Evolutionary conservation across 1,140 invertebrate genomes (phyloP), one percentile per base, ranked within the genome.

Genomic region (Bombus sylvicola): DNA sequence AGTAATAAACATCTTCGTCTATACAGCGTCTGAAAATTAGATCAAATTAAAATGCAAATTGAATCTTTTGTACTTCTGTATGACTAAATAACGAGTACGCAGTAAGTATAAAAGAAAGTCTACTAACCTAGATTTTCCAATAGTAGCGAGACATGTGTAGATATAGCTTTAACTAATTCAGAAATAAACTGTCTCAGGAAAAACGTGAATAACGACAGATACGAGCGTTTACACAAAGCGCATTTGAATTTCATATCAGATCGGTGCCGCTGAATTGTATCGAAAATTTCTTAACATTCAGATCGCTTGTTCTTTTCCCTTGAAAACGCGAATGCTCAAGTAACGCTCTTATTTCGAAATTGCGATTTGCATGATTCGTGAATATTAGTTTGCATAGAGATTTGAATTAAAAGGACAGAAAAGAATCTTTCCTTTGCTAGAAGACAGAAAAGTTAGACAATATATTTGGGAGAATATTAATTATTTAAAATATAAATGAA

Each of bases 51-150:
- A 59, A 28, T 64, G 3, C 34, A 13, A 28, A 34, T 4, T 13
- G 28, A 39, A 71, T 71, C 47, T 12, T 12, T 37, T 31, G 25
- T 69, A 15, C 25, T 6, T 31, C 13, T 39, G n/a, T 22, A 69
- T 28, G 53, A 73, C 57, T 25, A 28, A n/a, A 15, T 25, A 53
- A 13, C 25, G 18, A 53, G 18, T 8, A 6, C 5, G 18, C 8
- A 22, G 5, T 22, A 53, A 22, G 47, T 53, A 22, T 31, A 18
- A 34, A 71, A 28, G n/a, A n/a, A 37, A 39, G 6, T 8, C 12
- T 37, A 22, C 6, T 77, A 57, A 83, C 74, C 81, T 37, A 69
- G 41, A 77, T 83, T 57, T 34, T 31, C 22, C 15, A 37, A 62
- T 13, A 25, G 43, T 41, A n/a, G 25, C 39, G 18, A 37, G 31